Percentiles rank a stretch among this genome's conserved stretches.
Evolutionary conservation across 2,113 vertebrate species (phyloP).

Genomic region (Hypomesus transpacificus): DNA sequence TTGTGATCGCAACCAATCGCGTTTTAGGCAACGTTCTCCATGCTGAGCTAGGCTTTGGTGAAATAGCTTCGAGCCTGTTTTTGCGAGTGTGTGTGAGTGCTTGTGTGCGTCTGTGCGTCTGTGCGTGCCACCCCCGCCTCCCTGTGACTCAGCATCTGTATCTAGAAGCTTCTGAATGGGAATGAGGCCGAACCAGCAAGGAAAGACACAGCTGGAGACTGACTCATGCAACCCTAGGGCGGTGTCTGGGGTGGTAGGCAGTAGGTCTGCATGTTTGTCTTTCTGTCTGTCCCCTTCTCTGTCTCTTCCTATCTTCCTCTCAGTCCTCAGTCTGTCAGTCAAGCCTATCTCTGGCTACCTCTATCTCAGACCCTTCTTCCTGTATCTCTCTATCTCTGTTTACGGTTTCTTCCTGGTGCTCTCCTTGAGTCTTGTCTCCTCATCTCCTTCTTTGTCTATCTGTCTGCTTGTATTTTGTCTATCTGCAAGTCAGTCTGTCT

Average conservation of each 20-base stretch:
- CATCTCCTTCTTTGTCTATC: background rate
- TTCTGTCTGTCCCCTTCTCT: conserved; percentile 10
- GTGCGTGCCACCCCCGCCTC: conserved; percentile 7
- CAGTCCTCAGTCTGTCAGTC: background rate
- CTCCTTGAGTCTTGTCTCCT: background rate
- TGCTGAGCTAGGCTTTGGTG: conserved; percentile 34
- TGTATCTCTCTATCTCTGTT: conserved; percentile 8
- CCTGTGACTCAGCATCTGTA: conserved; percentile 11
- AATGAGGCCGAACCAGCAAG: background rate
- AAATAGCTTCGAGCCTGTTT: background rate
- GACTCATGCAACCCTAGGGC: conserved; percentile 28
- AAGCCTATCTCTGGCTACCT: background rate
- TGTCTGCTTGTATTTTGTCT: too few species aligned
- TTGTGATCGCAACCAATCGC: conserved; percentile 62
- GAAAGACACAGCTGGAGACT: background rate
- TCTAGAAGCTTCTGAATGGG: background rate
- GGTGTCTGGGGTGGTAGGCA: background rate
- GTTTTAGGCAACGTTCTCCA: conserved; percentile 48
- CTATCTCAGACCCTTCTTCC: background rate
- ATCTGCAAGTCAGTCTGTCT: background rate
- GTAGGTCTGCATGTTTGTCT: too few species aligned
- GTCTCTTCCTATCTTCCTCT: background rate
- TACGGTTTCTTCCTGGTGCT: background rate
- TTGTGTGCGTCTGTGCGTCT: background rate
- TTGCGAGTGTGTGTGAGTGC: conserved; percentile 16